Conservation (phyloP, 2,113 vertebrate species). For the Guaruba guarouba region DNA sequence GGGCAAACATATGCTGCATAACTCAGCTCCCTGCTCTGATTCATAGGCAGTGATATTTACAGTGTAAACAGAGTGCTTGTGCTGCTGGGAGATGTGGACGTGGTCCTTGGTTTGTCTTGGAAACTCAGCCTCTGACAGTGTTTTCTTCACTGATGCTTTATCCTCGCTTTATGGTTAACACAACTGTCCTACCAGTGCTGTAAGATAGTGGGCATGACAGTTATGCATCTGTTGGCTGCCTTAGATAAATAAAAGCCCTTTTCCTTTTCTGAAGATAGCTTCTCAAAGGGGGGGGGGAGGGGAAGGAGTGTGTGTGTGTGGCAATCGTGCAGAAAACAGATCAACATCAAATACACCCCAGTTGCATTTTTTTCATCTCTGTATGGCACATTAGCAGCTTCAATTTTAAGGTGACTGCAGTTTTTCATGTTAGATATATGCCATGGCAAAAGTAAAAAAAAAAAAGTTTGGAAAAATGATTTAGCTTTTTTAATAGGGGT, state of each 20-base stretch:
- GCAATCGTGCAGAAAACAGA: not conserved
- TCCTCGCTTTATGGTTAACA: not conserved
- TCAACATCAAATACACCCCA: not conserved
- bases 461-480: not conserved
- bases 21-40: not conserved
- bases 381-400: not conserved
- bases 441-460: not conserved
- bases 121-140: not conserved
- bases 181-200: not conserved
- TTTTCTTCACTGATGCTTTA: not conserved
- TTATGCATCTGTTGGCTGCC: not conserved
- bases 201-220: not conserved
- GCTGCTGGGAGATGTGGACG: not conserved
- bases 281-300: too few species aligned
- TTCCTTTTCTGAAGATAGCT: not conserved
- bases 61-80: not conserved
- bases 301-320: not conserved
- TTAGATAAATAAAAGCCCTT: not conserved
- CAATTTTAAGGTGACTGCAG: not conserved
- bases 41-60: not conserved
- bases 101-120: not conserved
- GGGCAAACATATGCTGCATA: not conserved
- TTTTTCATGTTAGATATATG: not conserved
- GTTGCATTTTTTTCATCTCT: fast-evolving
- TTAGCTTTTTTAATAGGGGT: not conserved